These are phyloP conservation scores for Thinocorus orbignyianus DNA, from an alignment of 2,113 vertebrate genomes.

Conservation along the genomic window DNA sequence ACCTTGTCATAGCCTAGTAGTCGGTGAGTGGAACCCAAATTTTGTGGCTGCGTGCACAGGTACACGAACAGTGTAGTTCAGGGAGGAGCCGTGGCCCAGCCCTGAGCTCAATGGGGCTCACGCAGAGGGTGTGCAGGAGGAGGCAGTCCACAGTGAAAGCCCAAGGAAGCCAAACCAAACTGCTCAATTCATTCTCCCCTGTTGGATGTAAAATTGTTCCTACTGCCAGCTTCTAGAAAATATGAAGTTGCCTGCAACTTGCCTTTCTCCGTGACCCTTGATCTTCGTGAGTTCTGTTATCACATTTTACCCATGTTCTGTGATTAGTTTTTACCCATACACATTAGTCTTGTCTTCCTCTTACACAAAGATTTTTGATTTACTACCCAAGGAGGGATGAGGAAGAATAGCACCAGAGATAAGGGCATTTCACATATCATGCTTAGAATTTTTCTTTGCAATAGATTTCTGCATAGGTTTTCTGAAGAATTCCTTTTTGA, in stretches of 20 bases:
- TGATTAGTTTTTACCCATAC: background rate
- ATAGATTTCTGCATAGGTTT: background rate
- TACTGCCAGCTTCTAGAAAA: background rate
- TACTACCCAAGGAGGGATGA: background rate
- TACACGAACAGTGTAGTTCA: background rate
- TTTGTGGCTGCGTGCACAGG: background rate
- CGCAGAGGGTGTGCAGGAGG: fast-evolving
- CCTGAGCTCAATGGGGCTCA: background rate
- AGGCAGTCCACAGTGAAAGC: background rate
- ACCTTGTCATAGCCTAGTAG: background rate
- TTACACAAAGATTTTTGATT: background rate
- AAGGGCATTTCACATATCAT: background rate
- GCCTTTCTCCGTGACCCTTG: background rate
- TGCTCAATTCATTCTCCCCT: background rate
- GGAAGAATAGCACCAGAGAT: background rate
- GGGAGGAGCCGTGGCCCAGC: fast-evolving
- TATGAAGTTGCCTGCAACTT: background rate
- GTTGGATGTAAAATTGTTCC: background rate
- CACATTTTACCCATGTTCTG: background rate
- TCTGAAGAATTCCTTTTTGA: background rate
- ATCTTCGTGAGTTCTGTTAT: background rate
- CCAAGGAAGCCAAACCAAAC: background rate
- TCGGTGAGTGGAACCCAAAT: background rate
- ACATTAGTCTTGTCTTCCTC: background rate
- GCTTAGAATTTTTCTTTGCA: background rate